These are phyloP conservation scores for Lacanobia oleracea DNA, from an alignment of 2,888 invertebrate genomes.

Conservation along the genomic window DNA sequence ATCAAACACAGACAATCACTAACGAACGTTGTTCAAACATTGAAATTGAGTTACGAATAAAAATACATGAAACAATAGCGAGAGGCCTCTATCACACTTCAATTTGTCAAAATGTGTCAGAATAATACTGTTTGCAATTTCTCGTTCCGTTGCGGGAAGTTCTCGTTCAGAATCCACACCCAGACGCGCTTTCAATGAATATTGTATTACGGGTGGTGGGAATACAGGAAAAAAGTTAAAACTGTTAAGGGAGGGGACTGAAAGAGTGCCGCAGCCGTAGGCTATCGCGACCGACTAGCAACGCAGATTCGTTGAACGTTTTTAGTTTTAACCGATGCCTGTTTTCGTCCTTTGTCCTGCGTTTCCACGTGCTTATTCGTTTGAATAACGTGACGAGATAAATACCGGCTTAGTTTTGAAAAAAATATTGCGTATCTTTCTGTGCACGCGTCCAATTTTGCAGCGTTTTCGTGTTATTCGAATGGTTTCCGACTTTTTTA, in stretches of 20 bases:
- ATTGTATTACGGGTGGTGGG: constrained; percentile 76
- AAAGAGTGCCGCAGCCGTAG: constrained; percentile 66
- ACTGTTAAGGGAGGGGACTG: constrained; percentile 68
- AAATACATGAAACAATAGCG: constrained; percentile 82
- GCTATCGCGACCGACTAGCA: constrained; percentile 68
- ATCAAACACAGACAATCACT: constrained; percentile 86
- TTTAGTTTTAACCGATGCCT: constrained; percentile 73
- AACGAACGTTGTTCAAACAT: constrained; percentile 86
- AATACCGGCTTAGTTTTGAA: constrained; percentile 68
- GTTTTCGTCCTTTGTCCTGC: constrained; percentile 75
- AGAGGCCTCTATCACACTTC: constrained; percentile 80
- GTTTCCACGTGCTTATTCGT: constrained; percentile 72
- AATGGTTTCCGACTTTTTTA: constrained; percentile 14
- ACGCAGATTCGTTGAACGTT: constrained; percentile 69
- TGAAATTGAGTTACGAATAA: constrained; percentile 84
- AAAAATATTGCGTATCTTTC: constrained; percentile 61
- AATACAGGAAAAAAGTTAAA: constrained; percentile 73
- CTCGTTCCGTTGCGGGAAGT: constrained; percentile 66
- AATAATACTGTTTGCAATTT: constrained; percentile 77
- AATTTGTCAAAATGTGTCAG: constrained; percentile 85
- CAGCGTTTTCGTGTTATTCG: constrained; percentile 24
- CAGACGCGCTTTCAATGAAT: constrained; percentile 79
- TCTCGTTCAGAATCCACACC: constrained; percentile 69
- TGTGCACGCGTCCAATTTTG: constrained; percentile 55
- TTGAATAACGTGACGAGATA: constrained; percentile 77